phyloP scores from a whole-genome alignment of 2,888 invertebrate species.

The Drosophila vallismaia region DNA sequence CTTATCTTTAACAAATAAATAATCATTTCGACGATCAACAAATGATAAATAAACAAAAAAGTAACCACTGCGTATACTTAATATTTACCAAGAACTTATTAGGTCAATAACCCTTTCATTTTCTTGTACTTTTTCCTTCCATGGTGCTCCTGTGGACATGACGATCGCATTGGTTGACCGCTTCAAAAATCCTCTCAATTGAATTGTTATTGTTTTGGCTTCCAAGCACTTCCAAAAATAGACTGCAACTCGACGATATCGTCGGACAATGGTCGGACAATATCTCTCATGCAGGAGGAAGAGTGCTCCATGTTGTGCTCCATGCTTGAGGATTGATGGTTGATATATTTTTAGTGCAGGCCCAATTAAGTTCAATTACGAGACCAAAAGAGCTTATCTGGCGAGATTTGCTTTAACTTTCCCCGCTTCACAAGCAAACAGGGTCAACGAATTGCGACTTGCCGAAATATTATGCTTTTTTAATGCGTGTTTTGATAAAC shows the following conservation, averaged over 20 bases:
- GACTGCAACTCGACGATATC: constrained; percentile 37
- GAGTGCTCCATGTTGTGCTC: constrained; percentile 16
- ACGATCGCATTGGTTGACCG: background rate
- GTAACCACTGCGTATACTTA: constrained; percentile 1
- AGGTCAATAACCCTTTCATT: background rate
- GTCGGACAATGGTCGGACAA: constrained; percentile 21
- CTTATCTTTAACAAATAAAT: background rate
- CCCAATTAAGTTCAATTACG: constrained; percentile 73
- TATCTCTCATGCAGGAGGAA: constrained; percentile 37
- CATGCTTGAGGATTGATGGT: constrained; percentile 50
- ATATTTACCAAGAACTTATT: background rate
- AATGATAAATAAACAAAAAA: background rate
- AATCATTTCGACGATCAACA: background rate
- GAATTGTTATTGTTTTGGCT: constrained; percentile 47
- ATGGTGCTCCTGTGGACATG: constrained; percentile 1
- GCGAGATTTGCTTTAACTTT: constrained; percentile 13
- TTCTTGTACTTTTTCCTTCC: background rate
- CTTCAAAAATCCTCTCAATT: constrained; percentile 19
- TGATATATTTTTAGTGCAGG: constrained; percentile 72
- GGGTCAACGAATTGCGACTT: constrained; percentile 25
- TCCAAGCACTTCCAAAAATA: constrained; percentile 56
- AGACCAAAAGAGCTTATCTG: constrained; percentile 54
- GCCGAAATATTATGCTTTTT: background rate
- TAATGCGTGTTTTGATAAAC: background rate
- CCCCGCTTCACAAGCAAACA: constrained; percentile 6